phyloP scores from a whole-genome alignment of 1,140 invertebrate genomes.

The Micrasema longulum region DNA sequence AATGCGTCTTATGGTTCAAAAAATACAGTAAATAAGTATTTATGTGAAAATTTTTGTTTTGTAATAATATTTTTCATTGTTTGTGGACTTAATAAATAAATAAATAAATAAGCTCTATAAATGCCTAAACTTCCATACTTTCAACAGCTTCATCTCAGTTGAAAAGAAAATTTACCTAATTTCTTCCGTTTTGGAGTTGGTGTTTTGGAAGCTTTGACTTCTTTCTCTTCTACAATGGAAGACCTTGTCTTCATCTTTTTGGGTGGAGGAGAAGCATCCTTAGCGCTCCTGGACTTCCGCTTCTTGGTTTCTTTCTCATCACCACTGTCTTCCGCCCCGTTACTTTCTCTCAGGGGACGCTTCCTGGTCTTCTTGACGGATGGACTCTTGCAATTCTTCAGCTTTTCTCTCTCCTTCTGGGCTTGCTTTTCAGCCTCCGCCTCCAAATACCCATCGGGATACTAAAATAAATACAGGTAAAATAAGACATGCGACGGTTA shows the following conservation, averaged over 20 bases:
- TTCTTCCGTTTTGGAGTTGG: conserved; percentile 48
- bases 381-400: conserved; percentile 48
- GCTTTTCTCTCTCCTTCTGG: conserved; percentile 57
- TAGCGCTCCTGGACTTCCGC: conserved; percentile 24
- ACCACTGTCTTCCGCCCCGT: conserved; percentile 52
- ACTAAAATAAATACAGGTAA: conserved; percentile 70
- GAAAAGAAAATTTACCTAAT: conserved; percentile 10
- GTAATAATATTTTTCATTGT: too few species aligned
- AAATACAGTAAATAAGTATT: too few species aligned
- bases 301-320: conserved; percentile 35
- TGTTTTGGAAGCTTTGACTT: conserved; percentile 20
- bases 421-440: conserved; percentile 69
- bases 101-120: too few species aligned
- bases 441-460: conserved; percentile 83
- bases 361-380: conserved; percentile 56
- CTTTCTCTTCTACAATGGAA: conserved; percentile 39
- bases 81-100: too few species aligned
- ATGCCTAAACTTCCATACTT: too few species aligned
- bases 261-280: conserved; percentile 55
- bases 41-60: too few species aligned
- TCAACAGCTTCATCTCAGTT: too few species aligned
- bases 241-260: conserved; percentile 56
- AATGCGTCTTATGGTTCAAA: too few species aligned
- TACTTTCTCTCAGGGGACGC: conserved; percentile 57
- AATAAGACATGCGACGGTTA: too few species aligned